Conservation (phyloP, 2,797 vertebrate genomes). For the Toxotes lorentzi region DNA sequence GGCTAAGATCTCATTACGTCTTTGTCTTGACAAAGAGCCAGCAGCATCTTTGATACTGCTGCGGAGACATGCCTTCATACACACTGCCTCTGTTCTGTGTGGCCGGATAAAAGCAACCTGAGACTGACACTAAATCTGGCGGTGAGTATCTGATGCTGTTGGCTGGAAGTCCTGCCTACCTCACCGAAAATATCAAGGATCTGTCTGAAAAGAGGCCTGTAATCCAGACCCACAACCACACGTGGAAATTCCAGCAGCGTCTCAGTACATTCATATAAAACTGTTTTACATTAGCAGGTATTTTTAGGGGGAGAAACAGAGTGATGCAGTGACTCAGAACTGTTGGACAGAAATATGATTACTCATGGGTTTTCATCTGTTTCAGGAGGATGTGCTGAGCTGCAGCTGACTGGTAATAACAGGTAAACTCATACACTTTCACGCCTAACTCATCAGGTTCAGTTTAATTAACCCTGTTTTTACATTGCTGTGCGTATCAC, state of each 20-base stretch:
- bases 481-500: too few relatives aligned
- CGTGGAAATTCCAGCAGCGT: slow-evolving; percentile 16
- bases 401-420: neutral
- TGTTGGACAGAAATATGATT: neutral
- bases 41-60: slow-evolving; percentile 72
- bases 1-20: slow-evolving; percentile 83
- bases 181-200: slow-evolving; percentile 19
- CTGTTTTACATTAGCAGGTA: slow-evolving; percentile 15
- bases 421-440: neutral
- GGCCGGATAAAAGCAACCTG: slow-evolving; percentile 65
- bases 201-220: neutral
- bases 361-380: neutral
- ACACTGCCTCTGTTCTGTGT: slow-evolving; percentile 64
- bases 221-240: slow-evolving; percentile 20
- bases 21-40: slow-evolving; percentile 78
- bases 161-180: slow-evolving; percentile 12
- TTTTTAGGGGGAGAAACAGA: neutral
- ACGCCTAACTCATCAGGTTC: neutral
- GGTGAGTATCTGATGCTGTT: slow-evolving; percentile 41
- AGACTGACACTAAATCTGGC: slow-evolving; percentile 59
- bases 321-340: neutral
- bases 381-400: slow-evolving; percentile 2
- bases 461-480: neutral
- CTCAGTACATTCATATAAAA: neutral
- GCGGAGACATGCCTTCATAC: slow-evolving; percentile 57